phyloP scores from a whole-genome alignment of 2,113 vertebrate species.

The Hemicordylus capensis region DNA sequence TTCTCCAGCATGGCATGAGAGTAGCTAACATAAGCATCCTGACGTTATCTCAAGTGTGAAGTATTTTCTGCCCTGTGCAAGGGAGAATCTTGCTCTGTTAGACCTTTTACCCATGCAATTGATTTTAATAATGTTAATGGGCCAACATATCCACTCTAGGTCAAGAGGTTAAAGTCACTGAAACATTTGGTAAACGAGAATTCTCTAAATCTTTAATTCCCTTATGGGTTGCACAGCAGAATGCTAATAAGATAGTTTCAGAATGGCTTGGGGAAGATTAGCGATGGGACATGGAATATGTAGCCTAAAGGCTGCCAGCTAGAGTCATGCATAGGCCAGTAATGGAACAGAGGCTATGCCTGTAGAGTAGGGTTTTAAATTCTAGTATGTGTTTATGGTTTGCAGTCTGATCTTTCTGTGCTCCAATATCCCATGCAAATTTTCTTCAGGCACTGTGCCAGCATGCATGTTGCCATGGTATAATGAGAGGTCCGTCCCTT shows the following conservation, averaged over 20 bases:
- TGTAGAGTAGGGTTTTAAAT: background rate
- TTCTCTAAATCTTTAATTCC: background rate
- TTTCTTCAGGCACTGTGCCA: background rate
- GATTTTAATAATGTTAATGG: slow-evolving; percentile 15
- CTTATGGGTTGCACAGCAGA: background rate
- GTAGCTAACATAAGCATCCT: background rate
- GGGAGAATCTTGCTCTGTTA: background rate
- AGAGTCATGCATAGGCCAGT: background rate
- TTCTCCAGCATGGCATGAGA: background rate
- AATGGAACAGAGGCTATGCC: background rate
- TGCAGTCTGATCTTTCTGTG: background rate
- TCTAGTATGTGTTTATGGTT: background rate
- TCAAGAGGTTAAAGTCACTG: background rate
- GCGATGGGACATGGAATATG: background rate
- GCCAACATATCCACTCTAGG: background rate
- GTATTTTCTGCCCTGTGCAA: background rate
- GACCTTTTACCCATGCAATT: background rate
- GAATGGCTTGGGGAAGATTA: background rate
- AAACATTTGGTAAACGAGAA: slow-evolving; percentile 4
- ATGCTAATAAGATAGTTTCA: slow-evolving; percentile 19
- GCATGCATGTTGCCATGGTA: background rate
- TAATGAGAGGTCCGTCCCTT: background rate
- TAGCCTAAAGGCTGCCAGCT: background rate
- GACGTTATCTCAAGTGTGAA: background rate
- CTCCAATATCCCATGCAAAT: background rate